These are phyloP conservation scores for Botrylloides violaceus DNA, from an alignment of 23 tunicate genomes.

Conservation along the genomic window DNA sequence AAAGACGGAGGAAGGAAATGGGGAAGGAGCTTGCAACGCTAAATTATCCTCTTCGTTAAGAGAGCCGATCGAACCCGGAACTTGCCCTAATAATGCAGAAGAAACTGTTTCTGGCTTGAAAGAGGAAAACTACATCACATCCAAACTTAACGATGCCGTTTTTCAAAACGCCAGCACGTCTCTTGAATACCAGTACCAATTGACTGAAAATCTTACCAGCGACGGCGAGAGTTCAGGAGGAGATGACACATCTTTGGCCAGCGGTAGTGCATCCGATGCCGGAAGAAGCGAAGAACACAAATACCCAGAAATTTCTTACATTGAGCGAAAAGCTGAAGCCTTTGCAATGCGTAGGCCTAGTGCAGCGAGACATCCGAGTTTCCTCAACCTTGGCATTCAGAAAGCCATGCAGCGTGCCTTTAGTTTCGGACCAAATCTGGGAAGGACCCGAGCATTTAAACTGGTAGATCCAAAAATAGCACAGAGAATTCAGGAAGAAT, in stretches of 20 bases:
- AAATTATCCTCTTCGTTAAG: not conserved
- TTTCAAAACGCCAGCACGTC: not conserved
- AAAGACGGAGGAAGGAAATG: not conserved
- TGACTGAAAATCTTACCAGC: not conserved
- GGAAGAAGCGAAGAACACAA: not conserved
- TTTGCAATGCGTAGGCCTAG: not conserved
- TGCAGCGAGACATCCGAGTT: not conserved
- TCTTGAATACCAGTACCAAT: not conserved
- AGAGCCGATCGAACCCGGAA: not conserved
- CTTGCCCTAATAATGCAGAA: too few relatives aligned
- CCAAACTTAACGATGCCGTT: not conserved
- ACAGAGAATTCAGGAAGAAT: constrained; percentile 4
- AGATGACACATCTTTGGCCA: not conserved
- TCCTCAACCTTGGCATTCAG: not conserved
- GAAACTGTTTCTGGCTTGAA: not conserved
- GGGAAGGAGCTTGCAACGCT: not conserved
- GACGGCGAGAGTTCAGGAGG: not conserved
- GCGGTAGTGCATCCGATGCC: not conserved
- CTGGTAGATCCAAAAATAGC: constrained; percentile 2
- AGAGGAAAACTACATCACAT: not conserved
- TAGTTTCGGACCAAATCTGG: not conserved
- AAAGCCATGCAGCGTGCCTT: not conserved
- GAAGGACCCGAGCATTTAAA: not conserved
- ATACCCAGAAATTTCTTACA: not conserved
- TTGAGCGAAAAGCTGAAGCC: not conserved